These are phyloP conservation scores for Dasypogon diadema DNA, from an alignment of 2,888 invertebrate genomes.

Conservation along the genomic window DNA sequence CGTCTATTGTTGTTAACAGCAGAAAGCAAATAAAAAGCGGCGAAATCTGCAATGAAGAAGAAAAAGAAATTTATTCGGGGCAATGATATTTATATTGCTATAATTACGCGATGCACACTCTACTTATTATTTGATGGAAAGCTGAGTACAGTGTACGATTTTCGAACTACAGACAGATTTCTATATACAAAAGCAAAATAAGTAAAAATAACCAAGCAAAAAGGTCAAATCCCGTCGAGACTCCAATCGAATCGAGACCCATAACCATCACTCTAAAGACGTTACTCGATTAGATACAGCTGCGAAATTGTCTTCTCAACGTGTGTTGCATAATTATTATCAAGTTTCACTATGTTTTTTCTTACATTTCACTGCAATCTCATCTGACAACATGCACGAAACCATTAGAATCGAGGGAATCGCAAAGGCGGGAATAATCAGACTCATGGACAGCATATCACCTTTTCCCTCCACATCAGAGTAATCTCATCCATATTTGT, in stretches of 20 bases:
- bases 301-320: conserved; percentile 27
- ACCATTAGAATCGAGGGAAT: conserved; percentile 24
- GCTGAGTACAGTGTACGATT: not conserved
- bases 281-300: conserved; percentile 16
- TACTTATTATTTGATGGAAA: not conserved
- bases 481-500: not conserved
- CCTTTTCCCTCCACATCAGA: not conserved
- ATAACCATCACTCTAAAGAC: conserved; percentile 18
- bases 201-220: not conserved
- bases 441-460: conserved; percentile 19
- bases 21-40: conserved; percentile 51
- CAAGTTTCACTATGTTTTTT: conserved; percentile 23
- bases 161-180: not conserved
- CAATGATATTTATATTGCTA: conserved; percentile 2
- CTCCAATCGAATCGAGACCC: not conserved
- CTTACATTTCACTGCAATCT: conserved; percentile 33
- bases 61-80: conserved; percentile 9
- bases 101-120: not conserved
- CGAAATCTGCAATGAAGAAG: conserved; percentile 50
- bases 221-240: conserved; percentile 22
- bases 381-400: conserved; percentile 13
- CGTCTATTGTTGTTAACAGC: conserved; percentile 46
- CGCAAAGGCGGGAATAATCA: conserved; percentile 23
- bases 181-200: not conserved
- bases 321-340: conserved; percentile 41